Percentiles rank a stretch among this genome's conserved stretches.
These are phyloP conservation scores for Mamestra configurata DNA, from an alignment of 1,140 invertebrate species.

Conservation along the genomic window DNA sequence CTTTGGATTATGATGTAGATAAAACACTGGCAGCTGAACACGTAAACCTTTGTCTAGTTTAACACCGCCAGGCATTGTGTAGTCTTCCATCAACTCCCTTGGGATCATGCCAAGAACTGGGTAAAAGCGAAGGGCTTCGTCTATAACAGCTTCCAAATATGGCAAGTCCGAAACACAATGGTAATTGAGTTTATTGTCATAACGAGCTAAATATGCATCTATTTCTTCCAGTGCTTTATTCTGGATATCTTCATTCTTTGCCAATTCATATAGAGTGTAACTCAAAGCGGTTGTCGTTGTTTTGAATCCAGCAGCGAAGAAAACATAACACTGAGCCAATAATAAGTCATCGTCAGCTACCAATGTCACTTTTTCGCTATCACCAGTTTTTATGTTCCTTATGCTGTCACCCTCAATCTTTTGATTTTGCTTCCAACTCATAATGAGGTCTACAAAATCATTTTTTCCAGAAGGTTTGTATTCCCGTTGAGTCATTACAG, in stretches of 20 bases:
- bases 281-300: conserved; percentile 85
- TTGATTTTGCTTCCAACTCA: conserved; percentile 62
- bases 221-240: conserved; percentile 88
- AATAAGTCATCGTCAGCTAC: conserved; percentile 51
- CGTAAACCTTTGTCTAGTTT: conserved; percentile 61
- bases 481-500: conserved; percentile 61
- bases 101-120: conserved; percentile 67
- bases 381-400: conserved; percentile 54
- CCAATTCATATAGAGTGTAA: conserved; percentile 88
- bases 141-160: conserved; percentile 68
- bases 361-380: conserved; percentile 55
- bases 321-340: conserved; percentile 73
- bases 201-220: conserved; percentile 69
- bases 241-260: conserved; percentile 89
- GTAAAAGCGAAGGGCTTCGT: conserved; percentile 74
- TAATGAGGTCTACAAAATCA: conserved; percentile 68
- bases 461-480: conserved; percentile 61
- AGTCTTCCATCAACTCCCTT: conserved; percentile 70
- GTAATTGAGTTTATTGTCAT: conserved; percentile 76
- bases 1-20: conserved; percentile 86
- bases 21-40: conserved; percentile 65
- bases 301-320: conserved; percentile 75
- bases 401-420: conserved; percentile 63
- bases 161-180: conserved; percentile 81
- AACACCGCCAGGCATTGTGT: conserved; percentile 75